Evolutionary conservation across 2,888 invertebrate species (phyloP).

Genomic region (Coecobrya sp.): DNA sequence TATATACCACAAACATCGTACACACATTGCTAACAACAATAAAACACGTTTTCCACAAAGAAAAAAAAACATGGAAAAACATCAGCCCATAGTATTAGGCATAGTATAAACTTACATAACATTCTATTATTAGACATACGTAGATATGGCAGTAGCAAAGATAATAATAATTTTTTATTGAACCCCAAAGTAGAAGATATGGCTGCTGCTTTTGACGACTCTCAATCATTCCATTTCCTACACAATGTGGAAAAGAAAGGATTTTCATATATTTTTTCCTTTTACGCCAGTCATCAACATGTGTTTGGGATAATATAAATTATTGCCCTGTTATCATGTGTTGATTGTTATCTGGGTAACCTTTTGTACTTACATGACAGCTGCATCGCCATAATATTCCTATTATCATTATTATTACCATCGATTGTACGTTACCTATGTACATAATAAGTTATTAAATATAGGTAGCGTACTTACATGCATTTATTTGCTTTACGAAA

Average conservation of each 20-base stretch:
- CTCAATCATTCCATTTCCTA: conserved; percentile 75
- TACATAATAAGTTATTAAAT: background rate
- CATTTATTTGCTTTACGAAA: too few species aligned
- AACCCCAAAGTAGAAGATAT: conserved; percentile 21
- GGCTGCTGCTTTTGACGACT: conserved; percentile 63
- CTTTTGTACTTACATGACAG: conserved; percentile 30
- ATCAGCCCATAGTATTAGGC: too few species aligned
- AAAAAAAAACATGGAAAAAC: too few species aligned
- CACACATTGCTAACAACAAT: too few species aligned
- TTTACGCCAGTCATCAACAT: conserved; percentile 16
- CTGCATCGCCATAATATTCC: background rate
- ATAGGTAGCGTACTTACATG: background rate
- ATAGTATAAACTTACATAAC: too few species aligned
- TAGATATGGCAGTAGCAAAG: background rate
- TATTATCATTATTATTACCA: background rate
- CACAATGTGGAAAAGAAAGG: background rate
- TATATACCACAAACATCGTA: too few species aligned
- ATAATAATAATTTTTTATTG: conserved; percentile 35
- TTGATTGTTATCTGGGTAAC: conserved; percentile 26
- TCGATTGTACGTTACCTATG: too few species aligned
- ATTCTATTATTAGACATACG: too few species aligned
- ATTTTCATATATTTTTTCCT: background rate
- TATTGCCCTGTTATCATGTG: conserved; percentile 24
- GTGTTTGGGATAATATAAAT: conserved; percentile 31
- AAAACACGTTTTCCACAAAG: too few species aligned